Percentiles rank a stretch among this genome's conserved stretches.
Evolutionary conservation across 2,888 invertebrate species (phyloP).

Genomic region (Charanyca ferruginea): DNA sequence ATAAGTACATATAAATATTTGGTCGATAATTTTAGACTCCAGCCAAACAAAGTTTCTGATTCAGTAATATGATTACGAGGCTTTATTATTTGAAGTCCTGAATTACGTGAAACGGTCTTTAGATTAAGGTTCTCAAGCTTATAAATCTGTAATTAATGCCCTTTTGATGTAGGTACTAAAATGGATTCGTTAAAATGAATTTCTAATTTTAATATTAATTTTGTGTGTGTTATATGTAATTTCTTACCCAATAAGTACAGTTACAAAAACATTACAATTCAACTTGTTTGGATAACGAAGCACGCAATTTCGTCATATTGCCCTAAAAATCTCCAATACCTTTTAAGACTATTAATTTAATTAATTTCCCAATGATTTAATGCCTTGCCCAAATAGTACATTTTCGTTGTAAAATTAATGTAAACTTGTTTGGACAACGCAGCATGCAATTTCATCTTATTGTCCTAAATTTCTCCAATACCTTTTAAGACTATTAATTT

Average conservation of each 20-base stretch:
- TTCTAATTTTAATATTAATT: not conserved
- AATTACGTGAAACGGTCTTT: conserved; percentile 26
- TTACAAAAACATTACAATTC: too few species aligned
- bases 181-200: not conserved
- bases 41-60: conserved; percentile 14
- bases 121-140: conserved; percentile 19
- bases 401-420: too few species aligned
- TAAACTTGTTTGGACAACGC: too few species aligned
- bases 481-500: not conserved
- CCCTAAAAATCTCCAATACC: not conserved
- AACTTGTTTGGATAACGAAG: not conserved
- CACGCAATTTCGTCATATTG: not conserved
- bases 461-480: not conserved
- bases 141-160: conserved; percentile 22
- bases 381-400: conserved; percentile 7
- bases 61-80: conserved; percentile 15
- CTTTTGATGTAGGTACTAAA: not conserved
- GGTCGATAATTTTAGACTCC: not conserved
- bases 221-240: not conserved
- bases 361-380: conserved; percentile 6
- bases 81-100: conserved; percentile 19
- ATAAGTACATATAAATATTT: not conserved
- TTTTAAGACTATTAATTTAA: not conserved
- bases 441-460: not conserved
- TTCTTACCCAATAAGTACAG: too few species aligned